Percentiles rank a stretch among this genome's conserved stretches.
phyloP scores from a whole-genome alignment of 2,888 invertebrate genomes.

The Leucoptera coffeella region DNA sequence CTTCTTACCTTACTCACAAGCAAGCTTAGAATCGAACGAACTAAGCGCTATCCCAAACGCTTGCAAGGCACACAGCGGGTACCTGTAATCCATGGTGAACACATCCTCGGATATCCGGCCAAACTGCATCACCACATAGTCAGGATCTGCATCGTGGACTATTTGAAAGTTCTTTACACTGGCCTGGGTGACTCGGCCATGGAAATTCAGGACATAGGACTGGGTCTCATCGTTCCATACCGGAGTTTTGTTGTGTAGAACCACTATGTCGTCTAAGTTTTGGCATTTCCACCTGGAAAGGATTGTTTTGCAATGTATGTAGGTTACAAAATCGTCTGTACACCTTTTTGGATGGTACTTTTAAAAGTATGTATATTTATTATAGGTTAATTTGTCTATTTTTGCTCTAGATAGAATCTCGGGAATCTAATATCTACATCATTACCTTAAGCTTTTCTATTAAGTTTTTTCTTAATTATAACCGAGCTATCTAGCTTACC shows the following conservation, averaged over 20 bases:
- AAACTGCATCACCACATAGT: constrained; percentile 99
- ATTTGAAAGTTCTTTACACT: constrained; percentile 99
- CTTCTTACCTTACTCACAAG: constrained; percentile 98
- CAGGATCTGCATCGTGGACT: constrained; percentile 95
- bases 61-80: constrained; percentile 95
- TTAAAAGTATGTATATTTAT: too few species aligned
- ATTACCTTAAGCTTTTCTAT: too few species aligned
- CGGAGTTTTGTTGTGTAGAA: constrained; percentile 96
- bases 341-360: too few species aligned
- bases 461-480: too few species aligned
- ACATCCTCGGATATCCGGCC: constrained; percentile 96
- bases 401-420: too few species aligned
- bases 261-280: constrained; percentile 88
- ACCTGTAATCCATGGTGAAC: constrained; percentile 98
- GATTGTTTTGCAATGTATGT: too few species aligned
- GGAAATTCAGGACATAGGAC: constrained; percentile 98
- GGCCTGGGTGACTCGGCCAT: constrained; percentile 97
- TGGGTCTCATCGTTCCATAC: constrained; percentile 99
- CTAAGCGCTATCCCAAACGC: constrained; percentile 97
- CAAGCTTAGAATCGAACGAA: constrained; percentile 97
- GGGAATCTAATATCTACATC: too few species aligned
- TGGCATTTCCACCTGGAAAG: constrained; percentile 64
- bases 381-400: too few species aligned
- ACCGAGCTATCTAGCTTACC: too few species aligned
- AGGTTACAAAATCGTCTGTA: too few species aligned